These are phyloP conservation scores for Ormyrus labotus DNA, from an alignment of 2,888 invertebrate genomes.

Conservation along the genomic window DNA sequence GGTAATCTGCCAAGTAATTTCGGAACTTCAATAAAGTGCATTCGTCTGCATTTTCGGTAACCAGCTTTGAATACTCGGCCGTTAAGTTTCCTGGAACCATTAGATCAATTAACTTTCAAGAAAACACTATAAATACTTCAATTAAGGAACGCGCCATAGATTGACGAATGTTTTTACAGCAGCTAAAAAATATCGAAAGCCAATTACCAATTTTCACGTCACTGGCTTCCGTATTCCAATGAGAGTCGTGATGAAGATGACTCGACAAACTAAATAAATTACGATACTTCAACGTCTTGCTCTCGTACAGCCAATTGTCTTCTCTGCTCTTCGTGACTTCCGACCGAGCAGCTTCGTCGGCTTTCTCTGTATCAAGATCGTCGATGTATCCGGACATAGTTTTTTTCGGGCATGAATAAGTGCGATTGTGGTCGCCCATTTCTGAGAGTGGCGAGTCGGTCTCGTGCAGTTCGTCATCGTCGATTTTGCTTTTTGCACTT, in stretches of 20 bases:
- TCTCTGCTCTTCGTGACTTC: not conserved
- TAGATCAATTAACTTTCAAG: not conserved
- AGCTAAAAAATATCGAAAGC: not conserved
- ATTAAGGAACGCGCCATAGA: too few relatives aligned
- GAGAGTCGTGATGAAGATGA: not conserved
- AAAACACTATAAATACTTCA: too few relatives aligned
- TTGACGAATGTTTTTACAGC: not conserved
- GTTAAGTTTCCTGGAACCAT: slow-evolving; percentile 24
- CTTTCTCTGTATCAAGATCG: too few relatives aligned
- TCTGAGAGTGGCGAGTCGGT: not conserved
- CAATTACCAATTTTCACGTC: slow-evolving; percentile 29
- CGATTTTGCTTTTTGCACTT: slow-evolving; percentile 26
- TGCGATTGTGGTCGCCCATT: slow-evolving; percentile 5
- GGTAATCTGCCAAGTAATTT: slow-evolving; percentile 68
- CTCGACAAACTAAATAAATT: slow-evolving; percentile 23
- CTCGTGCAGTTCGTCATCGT: not conserved
- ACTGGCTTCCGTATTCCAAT: not conserved
- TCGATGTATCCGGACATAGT: too few relatives aligned
- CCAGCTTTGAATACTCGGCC: not conserved
- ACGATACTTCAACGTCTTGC: slow-evolving; percentile 1
- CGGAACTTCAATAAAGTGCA: slow-evolving; percentile 60
- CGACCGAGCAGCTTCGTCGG: too few relatives aligned
- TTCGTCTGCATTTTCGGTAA: slow-evolving; percentile 4
- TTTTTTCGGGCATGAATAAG: slow-evolving; percentile 17
- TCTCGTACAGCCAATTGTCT: not conserved